These are phyloP conservation scores for Cladopsammia gracilis DNA, from an alignment of 64 coral and sea anemone species.

Conservation along the genomic window DNA sequence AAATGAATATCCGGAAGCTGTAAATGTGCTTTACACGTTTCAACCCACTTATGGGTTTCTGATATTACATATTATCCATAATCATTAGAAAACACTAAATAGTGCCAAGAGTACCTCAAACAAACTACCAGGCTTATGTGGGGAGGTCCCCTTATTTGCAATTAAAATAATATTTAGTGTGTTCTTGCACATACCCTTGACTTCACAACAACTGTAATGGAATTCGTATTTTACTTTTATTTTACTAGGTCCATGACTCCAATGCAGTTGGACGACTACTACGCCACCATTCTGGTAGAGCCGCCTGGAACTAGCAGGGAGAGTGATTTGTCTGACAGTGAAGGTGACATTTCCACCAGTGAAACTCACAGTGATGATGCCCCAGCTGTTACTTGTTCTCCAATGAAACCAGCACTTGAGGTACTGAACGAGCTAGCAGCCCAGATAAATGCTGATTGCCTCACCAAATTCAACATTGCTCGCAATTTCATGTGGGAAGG, in stretches of 20 bases:
- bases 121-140: too few species aligned
- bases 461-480: slow-evolving; percentile 71
- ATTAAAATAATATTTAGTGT: background rate
- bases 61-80: too few species aligned
- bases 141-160: background rate
- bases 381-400: background rate
- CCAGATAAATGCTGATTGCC: slow-evolving; percentile 31
- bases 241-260: slow-evolving; percentile 25
- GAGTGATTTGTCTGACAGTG: slow-evolving; percentile 38
- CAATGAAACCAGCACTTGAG: slow-evolving; percentile 35
- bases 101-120: too few species aligned
- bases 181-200: background rate
- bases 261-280: slow-evolving; percentile 26
- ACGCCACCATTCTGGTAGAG: slow-evolving; percentile 24
- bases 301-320: slow-evolving; percentile 11
- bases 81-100: too few species aligned
- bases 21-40: too few species aligned
- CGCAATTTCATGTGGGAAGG: slow-evolving; percentile 76
- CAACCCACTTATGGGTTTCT: too few species aligned
- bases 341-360: slow-evolving; percentile 15
- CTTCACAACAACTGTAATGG: background rate
- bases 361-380: slow-evolving; percentile 1
- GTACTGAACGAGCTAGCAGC: slow-evolving; percentile 58
- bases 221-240: background rate
- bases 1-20: too few species aligned